A percentile compares a stretch with the other conserved stretches of the same genome.
Evolutionary conservation across 2,797 vertebrate species (phyloP).

Genomic region (Gila robusta): DNA sequence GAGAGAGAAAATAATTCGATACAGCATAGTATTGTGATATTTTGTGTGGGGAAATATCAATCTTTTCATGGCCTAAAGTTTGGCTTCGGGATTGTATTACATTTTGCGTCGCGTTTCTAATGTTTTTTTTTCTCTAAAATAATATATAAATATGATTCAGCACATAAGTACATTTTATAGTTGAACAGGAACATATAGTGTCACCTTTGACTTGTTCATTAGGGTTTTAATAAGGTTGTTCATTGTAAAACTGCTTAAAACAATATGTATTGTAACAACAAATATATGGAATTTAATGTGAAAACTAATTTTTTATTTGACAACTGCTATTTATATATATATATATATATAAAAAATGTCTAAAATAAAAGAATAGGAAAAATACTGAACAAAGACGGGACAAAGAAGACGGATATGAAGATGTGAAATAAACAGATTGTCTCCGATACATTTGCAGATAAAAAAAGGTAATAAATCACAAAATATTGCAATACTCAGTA

Average conservation of each 20-base stretch:
- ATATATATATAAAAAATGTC: not conserved
- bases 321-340: not conserved
- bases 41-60: not conserved
- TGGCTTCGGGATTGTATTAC: not conserved
- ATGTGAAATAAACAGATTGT: not conserved
- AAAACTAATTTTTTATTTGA: not conserved
- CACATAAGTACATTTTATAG: not conserved
- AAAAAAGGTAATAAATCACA: no score
- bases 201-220: not conserved
- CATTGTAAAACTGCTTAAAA: not conserved
- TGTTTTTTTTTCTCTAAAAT: not conserved
- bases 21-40: not conserved
- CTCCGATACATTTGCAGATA: not conserved
- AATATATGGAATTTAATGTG: not conserved
- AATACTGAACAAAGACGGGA: not conserved
- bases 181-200: not conserved
- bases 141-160: not conserved
- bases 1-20: no score
- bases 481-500: not conserved
- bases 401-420: not conserved
- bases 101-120: not conserved
- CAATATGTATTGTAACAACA: not conserved
- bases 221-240: not conserved
- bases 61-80: not conserved
- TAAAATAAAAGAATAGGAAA: not conserved